These are phyloP conservation scores for Magallana ariakensis DNA, from an alignment of 1,140 invertebrate species.

Conservation along the genomic window DNA sequence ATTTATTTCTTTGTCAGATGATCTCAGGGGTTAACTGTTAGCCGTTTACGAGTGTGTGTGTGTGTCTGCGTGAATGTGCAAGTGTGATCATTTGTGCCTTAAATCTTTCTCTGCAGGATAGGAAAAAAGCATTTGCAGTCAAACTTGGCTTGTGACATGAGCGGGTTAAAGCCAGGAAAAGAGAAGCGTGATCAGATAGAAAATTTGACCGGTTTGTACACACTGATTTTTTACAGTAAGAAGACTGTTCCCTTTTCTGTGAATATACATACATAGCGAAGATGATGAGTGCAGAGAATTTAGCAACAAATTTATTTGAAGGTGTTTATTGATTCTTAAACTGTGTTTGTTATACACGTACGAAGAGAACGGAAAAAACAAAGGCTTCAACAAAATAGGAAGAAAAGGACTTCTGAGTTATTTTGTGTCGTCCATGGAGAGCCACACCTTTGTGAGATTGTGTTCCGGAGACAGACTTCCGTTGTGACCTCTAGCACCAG, in stretches of 20 bases:
- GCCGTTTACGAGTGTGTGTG: neutral
- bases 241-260: neutral
- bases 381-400: constrained; percentile 11
- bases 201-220: constrained; percentile 34
- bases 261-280: neutral
- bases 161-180: neutral
- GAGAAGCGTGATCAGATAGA: constrained; percentile 8
- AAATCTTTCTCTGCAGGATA: constrained; percentile 22
- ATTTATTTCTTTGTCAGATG: constrained; percentile 14
- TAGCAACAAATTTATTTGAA: neutral
- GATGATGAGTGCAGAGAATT: neutral
- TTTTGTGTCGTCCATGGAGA: neutral
- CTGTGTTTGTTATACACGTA: neutral
- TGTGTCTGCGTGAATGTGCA: neutral
- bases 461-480: constrained; percentile 1
- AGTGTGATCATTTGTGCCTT: constrained; percentile 25
- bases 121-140: neutral
- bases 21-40: constrained; percentile 36
- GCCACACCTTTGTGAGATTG: constrained; percentile 9
- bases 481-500: neutral
- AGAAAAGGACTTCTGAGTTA: constrained; percentile 2
- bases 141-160: neutral
- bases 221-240: neutral
- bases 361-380: neutral
- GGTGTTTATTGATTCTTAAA: neutral